phyloP scores from a whole-genome alignment of 2,113 vertebrate species.

The Esox niger region DNA sequence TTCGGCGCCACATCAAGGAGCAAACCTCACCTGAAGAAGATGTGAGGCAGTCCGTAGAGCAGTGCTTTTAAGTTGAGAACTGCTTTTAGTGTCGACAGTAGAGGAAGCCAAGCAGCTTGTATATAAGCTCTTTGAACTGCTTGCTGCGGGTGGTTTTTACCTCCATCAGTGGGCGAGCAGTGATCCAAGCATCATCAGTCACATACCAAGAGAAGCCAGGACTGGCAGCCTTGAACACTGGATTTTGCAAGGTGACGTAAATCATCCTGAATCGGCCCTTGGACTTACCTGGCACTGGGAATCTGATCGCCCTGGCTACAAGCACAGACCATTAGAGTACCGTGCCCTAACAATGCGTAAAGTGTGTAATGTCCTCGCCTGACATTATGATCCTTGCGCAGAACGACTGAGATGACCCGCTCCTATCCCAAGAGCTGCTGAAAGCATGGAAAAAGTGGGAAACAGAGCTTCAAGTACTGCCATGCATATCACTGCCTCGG shows the following conservation, averaged over 20 bases:
- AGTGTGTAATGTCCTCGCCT: conserved; percentile 12
- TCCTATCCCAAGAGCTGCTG: conserved; percentile 1
- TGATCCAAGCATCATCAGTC: background rate
- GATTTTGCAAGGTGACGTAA: background rate
- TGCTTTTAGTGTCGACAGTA: conserved; percentile 2
- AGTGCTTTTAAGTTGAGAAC: conserved; percentile 26
- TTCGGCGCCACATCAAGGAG: conserved; percentile 10
- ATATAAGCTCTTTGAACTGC: background rate
- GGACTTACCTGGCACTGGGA: conserved; percentile 11
- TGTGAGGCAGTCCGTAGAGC: background rate
- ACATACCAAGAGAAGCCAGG: background rate
- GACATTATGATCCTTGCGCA: conserved; percentile 15
- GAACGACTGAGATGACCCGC: conserved; percentile 11
- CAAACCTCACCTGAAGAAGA: background rate
- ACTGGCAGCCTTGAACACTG: conserved; percentile 6
- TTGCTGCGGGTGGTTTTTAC: background rate
- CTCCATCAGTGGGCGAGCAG: conserved; percentile 20
- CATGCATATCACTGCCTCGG: no score
- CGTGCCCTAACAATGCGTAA: conserved; percentile 6
- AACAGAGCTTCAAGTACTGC: conserved; percentile 5
- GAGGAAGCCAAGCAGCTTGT: conserved; percentile 5
- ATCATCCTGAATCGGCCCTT: background rate
- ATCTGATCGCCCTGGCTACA: conserved; percentile 13
- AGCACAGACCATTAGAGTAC: background rate
- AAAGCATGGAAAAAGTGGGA: conserved; percentile 16